Percentiles rank a stretch among this genome's conserved stretches.
phyloP scores from a whole-genome alignment of 2,888 invertebrate genomes.

The Hirtodrosophila histrioides region DNA sequence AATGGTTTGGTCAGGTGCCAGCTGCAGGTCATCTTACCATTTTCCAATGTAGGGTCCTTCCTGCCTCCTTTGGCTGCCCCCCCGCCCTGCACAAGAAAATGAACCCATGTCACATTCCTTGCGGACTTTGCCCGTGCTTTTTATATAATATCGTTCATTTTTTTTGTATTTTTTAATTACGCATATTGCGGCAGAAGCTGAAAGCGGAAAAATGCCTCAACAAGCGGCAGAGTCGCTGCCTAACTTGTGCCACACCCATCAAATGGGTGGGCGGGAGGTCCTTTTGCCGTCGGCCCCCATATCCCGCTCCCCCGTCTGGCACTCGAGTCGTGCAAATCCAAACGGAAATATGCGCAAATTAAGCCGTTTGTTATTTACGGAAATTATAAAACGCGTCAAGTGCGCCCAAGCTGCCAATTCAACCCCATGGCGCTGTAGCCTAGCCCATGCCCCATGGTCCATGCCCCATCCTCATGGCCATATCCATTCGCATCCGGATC shows the following conservation, averaged over 20 bases:
- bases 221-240: slow-evolving; percentile 19
- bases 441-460: neutral
- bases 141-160: neutral
- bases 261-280: neutral
- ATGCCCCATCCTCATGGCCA: neutral
- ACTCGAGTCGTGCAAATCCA: slow-evolving; percentile 79
- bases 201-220: slow-evolving; percentile 36
- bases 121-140: slow-evolving; percentile 6
- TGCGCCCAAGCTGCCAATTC: slow-evolving; percentile 67
- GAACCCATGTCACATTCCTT: slow-evolving; percentile 32
- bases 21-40: neutral
- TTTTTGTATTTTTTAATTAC: slow-evolving; percentile 55
- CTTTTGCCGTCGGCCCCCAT: too few relatives aligned
- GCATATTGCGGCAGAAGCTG: slow-evolving; percentile 52
- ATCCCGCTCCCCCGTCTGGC: slow-evolving; percentile 24
- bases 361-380: slow-evolving; percentile 82
- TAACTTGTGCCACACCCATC: slow-evolving; percentile 17
- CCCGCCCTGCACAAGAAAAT: neutral
- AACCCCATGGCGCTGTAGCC: slow-evolving; percentile 24
- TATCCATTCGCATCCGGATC: slow-evolving; percentile 11
- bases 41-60: neutral
- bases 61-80: too few relatives aligned
- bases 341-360: slow-evolving; percentile 82
- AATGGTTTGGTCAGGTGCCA: neutral
- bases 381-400: slow-evolving; percentile 83